Percentiles rank a stretch among this genome's conserved stretches.
Evolutionary conservation across 2,888 invertebrate species (phyloP).

Genomic region (Muschampia plurimacula): DNA sequence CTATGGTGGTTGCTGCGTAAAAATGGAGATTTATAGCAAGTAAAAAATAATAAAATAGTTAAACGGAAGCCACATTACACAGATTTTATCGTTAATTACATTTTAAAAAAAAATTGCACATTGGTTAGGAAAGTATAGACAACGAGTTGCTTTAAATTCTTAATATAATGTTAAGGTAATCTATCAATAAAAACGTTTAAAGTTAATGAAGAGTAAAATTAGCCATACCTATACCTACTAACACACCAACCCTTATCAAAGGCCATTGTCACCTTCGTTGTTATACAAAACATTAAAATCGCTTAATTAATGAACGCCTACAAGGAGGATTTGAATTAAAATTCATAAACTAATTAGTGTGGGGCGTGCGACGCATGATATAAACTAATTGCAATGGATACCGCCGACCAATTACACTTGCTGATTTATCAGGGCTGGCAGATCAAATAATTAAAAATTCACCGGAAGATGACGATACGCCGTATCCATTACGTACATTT

Average conservation of each 20-base stretch:
- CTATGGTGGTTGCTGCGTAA: not conserved
- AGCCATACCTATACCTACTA: not conserved
- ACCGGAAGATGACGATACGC: constrained; percentile 57
- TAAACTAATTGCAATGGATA: constrained; percentile 72
- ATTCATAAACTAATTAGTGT: constrained; percentile 68
- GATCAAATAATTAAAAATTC: constrained; percentile 83
- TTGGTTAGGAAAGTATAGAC: not conserved
- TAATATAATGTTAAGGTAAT: not conserved
- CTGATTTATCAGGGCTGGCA: constrained; percentile 73
- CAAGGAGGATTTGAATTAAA: constrained; percentile 58
- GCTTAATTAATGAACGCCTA: constrained; percentile 58
- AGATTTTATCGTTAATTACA: not conserved
- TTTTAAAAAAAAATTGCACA: not conserved
- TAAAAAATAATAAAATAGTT: not conserved
- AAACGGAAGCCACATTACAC: constrained; percentile 7
- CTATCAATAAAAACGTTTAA: not conserved
- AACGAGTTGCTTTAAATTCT: not conserved
- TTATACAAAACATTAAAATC: constrained; percentile 31
- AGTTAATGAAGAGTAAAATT: constrained; percentile 8
- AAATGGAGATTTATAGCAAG: constrained; percentile 11
- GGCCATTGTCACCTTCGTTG: not conserved
- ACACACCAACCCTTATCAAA: not conserved
- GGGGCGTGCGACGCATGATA: constrained; percentile 68
- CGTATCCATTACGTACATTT: not conserved
- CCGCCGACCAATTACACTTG: constrained; percentile 68